Base-by-base conservation (phyloP, 2,888 invertebrate species). In the Ophraella communa region DNA sequence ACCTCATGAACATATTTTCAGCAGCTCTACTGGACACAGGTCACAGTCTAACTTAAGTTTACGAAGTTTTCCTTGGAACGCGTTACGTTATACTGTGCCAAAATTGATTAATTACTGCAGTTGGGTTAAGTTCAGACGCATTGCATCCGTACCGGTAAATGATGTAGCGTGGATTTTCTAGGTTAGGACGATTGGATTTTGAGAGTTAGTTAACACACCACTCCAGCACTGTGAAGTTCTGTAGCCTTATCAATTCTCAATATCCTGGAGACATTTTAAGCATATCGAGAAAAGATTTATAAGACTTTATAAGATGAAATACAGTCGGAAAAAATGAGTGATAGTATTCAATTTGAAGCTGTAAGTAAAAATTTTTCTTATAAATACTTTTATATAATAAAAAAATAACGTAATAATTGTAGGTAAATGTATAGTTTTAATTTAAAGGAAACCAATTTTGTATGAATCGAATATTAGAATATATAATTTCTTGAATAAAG, bases 101-200 rank as follows among this genome's bases (percentile, higher is more conserved):
- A 49, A 23, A 27, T 27, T 49, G 49, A 27, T 49, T 27, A 8
- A 49, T 23, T 3, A 24, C 14, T 49, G 49, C 14, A 23, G 45
- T n/a, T 23, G 21, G 10, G 11, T 11, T 23, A 72, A 71, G 71
- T 72, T 69, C 54, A 76, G 77, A 72, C 78, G 79, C 79, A 78
- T 74, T 79, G 79, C 79, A 78, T 77, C 73, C 73, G 68, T 71
- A 60, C 55, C 66, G 61, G 64, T 68, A 66, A 21, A 33, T 14
- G 24, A n/a, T 24, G 24, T n/a, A 17, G 17, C 49, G 17, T 27
- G 17, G 14, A 53, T 42, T 65, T 66, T 55, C 47, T 60, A 66
- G 61, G 65, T 58, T 65, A 62, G 45, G 45, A 47, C 14, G n/a
- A n/a, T 51, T 21, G 45, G n/a, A 51, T 11, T 49, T 18, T 18